A percentile compares a stretch with the other conserved stretches of the same genome.
These are phyloP conservation scores for Saguinus oedipus DNA, from an alignment of 2,797 vertebrate species.

Conservation along the genomic window DNA sequence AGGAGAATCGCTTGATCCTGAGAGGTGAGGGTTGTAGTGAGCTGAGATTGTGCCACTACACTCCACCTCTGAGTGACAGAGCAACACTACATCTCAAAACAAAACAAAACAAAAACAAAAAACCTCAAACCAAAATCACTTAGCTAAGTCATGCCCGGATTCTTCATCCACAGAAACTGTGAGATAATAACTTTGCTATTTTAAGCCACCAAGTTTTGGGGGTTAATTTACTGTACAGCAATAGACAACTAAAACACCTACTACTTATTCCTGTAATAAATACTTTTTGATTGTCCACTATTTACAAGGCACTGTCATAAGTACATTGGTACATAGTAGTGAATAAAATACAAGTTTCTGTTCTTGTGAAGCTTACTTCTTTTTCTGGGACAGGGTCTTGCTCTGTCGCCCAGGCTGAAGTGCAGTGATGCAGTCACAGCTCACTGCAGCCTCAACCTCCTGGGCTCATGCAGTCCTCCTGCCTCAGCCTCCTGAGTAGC, in stretches of 20 bases:
- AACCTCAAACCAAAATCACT: not conserved
- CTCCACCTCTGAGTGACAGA: not conserved
- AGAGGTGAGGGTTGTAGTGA: not conserved
- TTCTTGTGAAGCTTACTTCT: not conserved
- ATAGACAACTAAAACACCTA: not conserved
- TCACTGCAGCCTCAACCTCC: not conserved
- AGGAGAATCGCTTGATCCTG: not conserved
- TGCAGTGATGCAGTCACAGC: not conserved
- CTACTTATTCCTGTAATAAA: slow-evolving; percentile 42
- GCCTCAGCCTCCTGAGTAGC: not conserved
- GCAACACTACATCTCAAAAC: too few relatives aligned
- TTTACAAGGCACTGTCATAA: not conserved
- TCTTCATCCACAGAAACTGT: not conserved
- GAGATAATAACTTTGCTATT: not conserved
- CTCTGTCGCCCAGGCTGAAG: not conserved
- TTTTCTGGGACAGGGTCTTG: not conserved
- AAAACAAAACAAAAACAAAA: too few relatives aligned
- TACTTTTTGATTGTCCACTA: not conserved
- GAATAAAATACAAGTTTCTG: slow-evolving; percentile 29
- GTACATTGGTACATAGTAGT: not conserved
- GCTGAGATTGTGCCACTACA: not conserved
- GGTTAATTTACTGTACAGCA: not conserved
- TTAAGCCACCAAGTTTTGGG: not conserved
- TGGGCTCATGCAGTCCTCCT: not conserved
- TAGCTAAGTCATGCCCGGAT: not conserved